These are phyloP conservation scores for Anas acuta DNA, from an alignment of 2,797 vertebrate species.

Conservation along the genomic window DNA sequence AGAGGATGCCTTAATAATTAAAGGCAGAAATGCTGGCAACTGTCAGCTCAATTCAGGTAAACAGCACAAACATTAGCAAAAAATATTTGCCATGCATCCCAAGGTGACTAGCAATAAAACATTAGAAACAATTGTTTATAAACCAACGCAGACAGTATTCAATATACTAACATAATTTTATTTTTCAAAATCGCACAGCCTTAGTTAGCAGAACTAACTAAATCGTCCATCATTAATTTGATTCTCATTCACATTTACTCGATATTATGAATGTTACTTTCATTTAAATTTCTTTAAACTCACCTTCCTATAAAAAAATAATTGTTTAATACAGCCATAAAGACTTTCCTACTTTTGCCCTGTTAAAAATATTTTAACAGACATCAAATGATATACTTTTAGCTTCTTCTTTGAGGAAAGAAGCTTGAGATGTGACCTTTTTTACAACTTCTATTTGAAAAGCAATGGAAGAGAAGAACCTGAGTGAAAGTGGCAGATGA, in stretches of 20 bases:
- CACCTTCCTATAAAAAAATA: neutral
- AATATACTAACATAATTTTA: neutral
- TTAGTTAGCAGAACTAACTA: neutral
- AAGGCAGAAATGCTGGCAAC: neutral
- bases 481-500: neutral
- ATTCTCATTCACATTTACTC: neutral
- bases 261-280: neutral
- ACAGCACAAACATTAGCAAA: neutral
- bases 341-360: neutral
- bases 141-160: neutral
- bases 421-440: neutral
- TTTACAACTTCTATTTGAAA: neutral
- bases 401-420: neutral
- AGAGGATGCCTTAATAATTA: neutral
- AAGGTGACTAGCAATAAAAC: neutral
- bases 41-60: neutral
- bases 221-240: neutral
- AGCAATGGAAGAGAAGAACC: neutral
- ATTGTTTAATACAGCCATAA: neutral
- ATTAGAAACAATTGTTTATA: neutral
- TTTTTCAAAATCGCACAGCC: neutral
- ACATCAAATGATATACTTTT: neutral
- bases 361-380: neutral
- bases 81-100: neutral
- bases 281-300: neutral